Conservation (phyloP, 2,797 vertebrate species). For the Galago senegalensis region DNA sequence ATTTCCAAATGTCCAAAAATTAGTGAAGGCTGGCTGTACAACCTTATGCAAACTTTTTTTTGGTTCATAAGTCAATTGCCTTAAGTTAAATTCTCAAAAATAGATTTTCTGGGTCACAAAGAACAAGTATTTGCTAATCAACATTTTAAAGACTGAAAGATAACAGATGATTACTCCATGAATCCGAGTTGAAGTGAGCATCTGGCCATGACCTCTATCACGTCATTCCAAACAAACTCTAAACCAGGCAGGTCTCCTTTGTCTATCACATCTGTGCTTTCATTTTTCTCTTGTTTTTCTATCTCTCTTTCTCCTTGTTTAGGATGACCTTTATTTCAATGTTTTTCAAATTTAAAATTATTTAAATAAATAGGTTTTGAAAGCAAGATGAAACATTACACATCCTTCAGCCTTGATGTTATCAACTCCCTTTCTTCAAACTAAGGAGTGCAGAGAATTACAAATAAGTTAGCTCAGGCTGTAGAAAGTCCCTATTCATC, state of each 20-base stretch:
- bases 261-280: background rate
- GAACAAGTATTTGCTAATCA: background rate
- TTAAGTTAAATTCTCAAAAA: background rate
- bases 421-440: slow-evolving; percentile 40
- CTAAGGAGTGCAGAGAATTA: slow-evolving; percentile 31
- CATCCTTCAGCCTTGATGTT: slow-evolving; percentile 20
- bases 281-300: background rate
- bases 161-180: background rate
- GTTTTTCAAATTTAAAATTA: slow-evolving; percentile 53
- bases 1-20: background rate
- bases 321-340: slow-evolving; percentile 44
- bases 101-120: background rate
- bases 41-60: background rate
- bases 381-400: slow-evolving; percentile 26
- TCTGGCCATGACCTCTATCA: too few relatives aligned
- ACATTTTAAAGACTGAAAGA: background rate
- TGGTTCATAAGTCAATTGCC: background rate
- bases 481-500: background rate
- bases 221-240: background rate
- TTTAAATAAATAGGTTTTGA: slow-evolving; percentile 60
- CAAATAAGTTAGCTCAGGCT: background rate
- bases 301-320: background rate
- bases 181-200: background rate
- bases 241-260: background rate
- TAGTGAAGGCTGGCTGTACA: background rate